Percentiles rank a stretch among this genome's conserved stretches.
These are phyloP conservation scores for Gopherus evgoodei DNA, from an alignment of 2,113 vertebrate genomes.

Conservation along the genomic window DNA sequence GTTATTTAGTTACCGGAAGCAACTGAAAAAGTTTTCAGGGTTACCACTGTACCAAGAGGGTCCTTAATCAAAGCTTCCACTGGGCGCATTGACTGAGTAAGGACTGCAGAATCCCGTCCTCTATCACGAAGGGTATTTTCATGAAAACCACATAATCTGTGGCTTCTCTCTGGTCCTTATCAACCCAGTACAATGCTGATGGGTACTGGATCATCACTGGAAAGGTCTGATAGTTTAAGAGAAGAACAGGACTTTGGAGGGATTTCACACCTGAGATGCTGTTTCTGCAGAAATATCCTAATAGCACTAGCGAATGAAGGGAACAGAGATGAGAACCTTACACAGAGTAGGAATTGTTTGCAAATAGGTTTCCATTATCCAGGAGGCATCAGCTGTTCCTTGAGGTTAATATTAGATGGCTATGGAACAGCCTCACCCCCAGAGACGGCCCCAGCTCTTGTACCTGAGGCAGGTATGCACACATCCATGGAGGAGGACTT, in stretches of 20 bases:
- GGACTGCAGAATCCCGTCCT: neutral
- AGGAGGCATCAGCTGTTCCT: neutral
- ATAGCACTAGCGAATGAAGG: neutral
- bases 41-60: accelerated
- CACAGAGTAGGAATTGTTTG: neutral
- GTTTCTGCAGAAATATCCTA: neutral
- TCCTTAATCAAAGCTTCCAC: accelerated
- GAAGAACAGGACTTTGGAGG: neutral
- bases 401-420: neutral
- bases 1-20: neutral
- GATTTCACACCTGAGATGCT: neutral
- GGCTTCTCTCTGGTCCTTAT: accelerated
- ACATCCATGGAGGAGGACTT: neutral
- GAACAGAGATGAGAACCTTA: neutral
- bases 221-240: neutral
- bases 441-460: neutral
- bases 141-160: accelerated
- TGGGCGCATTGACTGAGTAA: accelerated
- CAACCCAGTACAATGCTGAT: accelerated
- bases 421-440: neutral
- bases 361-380: neutral
- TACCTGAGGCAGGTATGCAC: neutral
- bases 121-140: neutral
- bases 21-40: accelerated
- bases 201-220: neutral